Base-by-base conservation (phyloP, 2,888 invertebrate species). In the Monopis laevigella region DNA sequence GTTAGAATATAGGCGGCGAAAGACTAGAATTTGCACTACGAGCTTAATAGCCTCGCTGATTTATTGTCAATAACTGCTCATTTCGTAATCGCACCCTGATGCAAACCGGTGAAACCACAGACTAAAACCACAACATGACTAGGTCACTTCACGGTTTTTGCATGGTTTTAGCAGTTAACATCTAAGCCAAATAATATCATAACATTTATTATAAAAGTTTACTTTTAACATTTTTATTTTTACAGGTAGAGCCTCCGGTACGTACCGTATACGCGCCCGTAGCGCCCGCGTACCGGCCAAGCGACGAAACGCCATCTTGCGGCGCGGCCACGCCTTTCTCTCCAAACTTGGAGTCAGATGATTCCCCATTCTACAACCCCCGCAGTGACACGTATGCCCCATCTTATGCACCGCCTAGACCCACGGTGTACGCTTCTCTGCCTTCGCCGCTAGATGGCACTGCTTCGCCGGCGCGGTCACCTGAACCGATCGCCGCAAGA, bases 231-330 rank as follows among this genome's bases (percentile, higher is more conserved):
- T n/a, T n/a, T n/a, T n/a, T n/a, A n/a, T n/a, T n/a, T n/a, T n/a
- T n/a, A n/a, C n/a, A n/a, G n/a, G 78, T 84, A 30, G 82, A 82
- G 55, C 83, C 82, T 24, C 82, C 83, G 47, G 68, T 83, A 44
- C 75, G 81, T 54, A 55, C 78, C 0, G 80, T 82, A 54, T 82
- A 82, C 62, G 78, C 81, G 43, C 77, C 80, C n/a, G 69, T 61
- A 7, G 70, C 63, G 49, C 70, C 81, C 48, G 66, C 75, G 16
- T 73, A 72, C 59, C 66, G 78, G 28, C 81, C 82, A 26, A 74
- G 74, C 50, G 83, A 83, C 50, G 74, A 77, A 55, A 74, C 82
- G 48, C 81, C 80, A 1, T 84, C 78, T 0, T 78, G 80, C 56
- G 82, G 81, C 18, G 81, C 82, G 17, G 81, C 77, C 32, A 81